A percentile compares a stretch with the other conserved stretches of the same genome.
These are phyloP conservation scores for Leptinotarsa haldemani DNA, from an alignment of 2,888 invertebrate genomes.

Conservation along the genomic window DNA sequence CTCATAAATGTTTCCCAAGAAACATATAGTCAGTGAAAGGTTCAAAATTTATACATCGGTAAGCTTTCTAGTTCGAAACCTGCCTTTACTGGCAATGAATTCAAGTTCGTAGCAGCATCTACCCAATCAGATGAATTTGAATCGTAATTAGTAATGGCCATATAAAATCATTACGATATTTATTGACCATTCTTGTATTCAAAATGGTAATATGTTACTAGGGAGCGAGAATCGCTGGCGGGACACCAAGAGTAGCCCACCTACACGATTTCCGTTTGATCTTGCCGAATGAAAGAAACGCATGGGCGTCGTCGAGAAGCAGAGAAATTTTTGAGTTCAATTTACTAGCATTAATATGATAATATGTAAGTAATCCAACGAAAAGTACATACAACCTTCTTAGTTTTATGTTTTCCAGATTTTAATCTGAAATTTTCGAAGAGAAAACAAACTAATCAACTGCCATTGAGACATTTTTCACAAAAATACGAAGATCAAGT, in stretches of 20 bases:
- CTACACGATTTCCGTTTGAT: slow-evolving; percentile 36
- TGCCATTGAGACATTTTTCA: too few species aligned
- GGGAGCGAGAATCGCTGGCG: slow-evolving; percentile 35
- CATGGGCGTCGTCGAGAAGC: neutral
- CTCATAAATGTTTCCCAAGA: too few species aligned
- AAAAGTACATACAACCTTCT: too few species aligned
- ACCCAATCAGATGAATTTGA: slow-evolving; percentile 10
- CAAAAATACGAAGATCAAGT: too few species aligned
- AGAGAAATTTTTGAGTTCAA: neutral
- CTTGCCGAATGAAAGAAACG: slow-evolving; percentile 25
- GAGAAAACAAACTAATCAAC: too few species aligned
- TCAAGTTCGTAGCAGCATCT: slow-evolving; percentile 1
- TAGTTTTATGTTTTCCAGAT: too few species aligned
- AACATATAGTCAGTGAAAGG: too few species aligned
- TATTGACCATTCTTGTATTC: slow-evolving; percentile 32
- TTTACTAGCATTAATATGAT: too few species aligned
- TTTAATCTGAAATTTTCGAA: too few species aligned
- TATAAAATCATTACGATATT: slow-evolving; percentile 35
- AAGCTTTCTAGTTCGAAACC: neutral
- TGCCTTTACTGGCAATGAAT: neutral
- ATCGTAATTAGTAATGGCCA: slow-evolving; percentile 27
- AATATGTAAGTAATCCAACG: too few species aligned
- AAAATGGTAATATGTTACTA: slow-evolving; percentile 29
- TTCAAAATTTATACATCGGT: too few species aligned
- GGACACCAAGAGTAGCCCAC: slow-evolving; percentile 37